Evolutionary conservation across 35 echinoderm and acorn worm genomes (phyloP).

Genomic region (Lytechinus pictus): DNA sequence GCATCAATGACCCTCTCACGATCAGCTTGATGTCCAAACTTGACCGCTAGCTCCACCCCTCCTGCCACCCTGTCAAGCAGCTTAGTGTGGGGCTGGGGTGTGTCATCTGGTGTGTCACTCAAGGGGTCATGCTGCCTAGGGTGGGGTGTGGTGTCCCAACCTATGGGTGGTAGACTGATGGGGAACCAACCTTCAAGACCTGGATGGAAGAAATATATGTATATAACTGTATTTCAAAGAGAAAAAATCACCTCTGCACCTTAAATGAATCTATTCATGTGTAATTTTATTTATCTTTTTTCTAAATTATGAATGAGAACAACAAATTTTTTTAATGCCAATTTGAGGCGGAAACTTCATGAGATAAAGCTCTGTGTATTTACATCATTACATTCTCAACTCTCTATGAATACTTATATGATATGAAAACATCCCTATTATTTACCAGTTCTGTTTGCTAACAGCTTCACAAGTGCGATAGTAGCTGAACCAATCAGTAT

Average conservation of each 20-base stretch:
- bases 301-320: no score
- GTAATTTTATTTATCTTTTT: no score
- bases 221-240: neutral
- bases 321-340: no score
- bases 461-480: constrained; percentile 67
- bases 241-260: neutral
- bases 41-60: constrained; percentile 82
- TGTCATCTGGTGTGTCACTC: constrained; percentile 32
- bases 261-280: no score
- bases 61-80: constrained; percentile 76
- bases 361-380: no score
- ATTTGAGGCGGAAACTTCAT: no score
- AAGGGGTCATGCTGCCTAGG: neutral
- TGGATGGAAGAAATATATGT: neutral
- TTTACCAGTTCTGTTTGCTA: constrained; percentile 87
- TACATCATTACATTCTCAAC: neutral
- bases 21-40: constrained; percentile 81
- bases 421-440: neutral
- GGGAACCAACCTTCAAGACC: constrained; percentile 92
- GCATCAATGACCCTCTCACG: constrained; percentile 80
- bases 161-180: constrained; percentile 59
- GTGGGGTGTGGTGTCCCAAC: constrained; percentile 52
- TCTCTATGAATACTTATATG: neutral
- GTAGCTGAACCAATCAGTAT: constrained; percentile 67
- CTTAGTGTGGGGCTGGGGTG: neutral